Evolutionary conservation across 2,888 invertebrate genomes (phyloP).

Genomic region (Meloe dianella): DNA sequence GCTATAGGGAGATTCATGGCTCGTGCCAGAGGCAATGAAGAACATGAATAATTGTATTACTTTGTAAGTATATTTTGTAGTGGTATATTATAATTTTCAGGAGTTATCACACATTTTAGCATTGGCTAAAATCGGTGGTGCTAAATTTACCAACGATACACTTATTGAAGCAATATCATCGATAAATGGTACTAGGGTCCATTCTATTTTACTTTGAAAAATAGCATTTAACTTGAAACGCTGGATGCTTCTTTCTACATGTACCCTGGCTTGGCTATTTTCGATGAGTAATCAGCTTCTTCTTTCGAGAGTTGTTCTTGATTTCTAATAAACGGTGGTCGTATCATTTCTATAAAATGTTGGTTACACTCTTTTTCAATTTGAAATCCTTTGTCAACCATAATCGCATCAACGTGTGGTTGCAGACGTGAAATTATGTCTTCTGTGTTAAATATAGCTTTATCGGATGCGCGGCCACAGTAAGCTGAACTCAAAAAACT

Average conservation of each 20-base stretch:
- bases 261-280: conserved; percentile 35
- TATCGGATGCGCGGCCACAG: conserved; percentile 15
- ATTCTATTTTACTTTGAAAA: conserved; percentile 14
- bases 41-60: too few relatives aligned
- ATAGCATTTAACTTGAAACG: conserved; percentile 27
- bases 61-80: too few relatives aligned
- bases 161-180: neutral
- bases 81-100: too few relatives aligned
- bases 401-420: conserved; percentile 20
- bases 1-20: too few relatives aligned
- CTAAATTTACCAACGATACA: conserved; percentile 11
- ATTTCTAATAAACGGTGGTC: conserved; percentile 32
- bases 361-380: conserved; percentile 25
- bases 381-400: too few relatives aligned
- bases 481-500: conserved; percentile 21
- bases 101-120: neutral
- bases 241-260: conserved; percentile 31
- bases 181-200: conserved; percentile 12
- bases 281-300: conserved; percentile 25
- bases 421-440: conserved; percentile 13
- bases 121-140: conserved; percentile 4
- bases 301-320: conserved; percentile 24
- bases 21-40: too few relatives aligned
- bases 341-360: conserved; percentile 23
- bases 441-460: conserved; percentile 28